Conservation (phyloP, 2,797 vertebrate species). For the Myioborus miniatus region DNA sequence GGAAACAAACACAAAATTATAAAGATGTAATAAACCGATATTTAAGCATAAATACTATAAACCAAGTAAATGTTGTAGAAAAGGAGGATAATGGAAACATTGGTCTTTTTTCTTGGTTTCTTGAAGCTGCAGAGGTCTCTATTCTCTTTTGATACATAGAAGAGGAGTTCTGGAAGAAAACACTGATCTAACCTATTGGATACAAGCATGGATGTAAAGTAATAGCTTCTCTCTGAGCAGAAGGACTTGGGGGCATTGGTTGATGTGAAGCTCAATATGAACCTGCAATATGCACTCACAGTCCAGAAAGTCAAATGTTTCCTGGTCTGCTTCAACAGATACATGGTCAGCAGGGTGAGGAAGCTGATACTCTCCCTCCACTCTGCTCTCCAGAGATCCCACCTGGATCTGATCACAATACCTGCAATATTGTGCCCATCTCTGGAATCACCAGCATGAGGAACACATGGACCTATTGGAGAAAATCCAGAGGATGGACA, state of each 20-base stretch:
- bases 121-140: not conserved
- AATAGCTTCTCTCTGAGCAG: not conserved
- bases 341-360: not conserved
- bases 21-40: not conserved
- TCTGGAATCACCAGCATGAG: not conserved
- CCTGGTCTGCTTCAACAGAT: not conserved
- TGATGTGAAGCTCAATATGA: not conserved
- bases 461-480: not conserved
- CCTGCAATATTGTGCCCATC: not conserved
- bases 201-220: not conserved
- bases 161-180: not conserved
- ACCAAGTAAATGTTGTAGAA: not conserved
- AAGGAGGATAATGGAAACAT: not conserved
- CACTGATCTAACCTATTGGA: not conserved
- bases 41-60: not conserved
- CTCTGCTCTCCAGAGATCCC: not conserved
- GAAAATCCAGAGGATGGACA: not conserved
- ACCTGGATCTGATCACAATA: too few species aligned
- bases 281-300: too few species aligned
- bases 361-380: not conserved
- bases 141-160: not conserved
- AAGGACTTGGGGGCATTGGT: not conserved
- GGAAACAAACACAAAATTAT: not conserved
- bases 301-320: not conserved
- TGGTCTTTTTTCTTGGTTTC: not conserved